Conservation (phyloP, 2,888 invertebrate species). For the Odontothrips loti region DNA sequence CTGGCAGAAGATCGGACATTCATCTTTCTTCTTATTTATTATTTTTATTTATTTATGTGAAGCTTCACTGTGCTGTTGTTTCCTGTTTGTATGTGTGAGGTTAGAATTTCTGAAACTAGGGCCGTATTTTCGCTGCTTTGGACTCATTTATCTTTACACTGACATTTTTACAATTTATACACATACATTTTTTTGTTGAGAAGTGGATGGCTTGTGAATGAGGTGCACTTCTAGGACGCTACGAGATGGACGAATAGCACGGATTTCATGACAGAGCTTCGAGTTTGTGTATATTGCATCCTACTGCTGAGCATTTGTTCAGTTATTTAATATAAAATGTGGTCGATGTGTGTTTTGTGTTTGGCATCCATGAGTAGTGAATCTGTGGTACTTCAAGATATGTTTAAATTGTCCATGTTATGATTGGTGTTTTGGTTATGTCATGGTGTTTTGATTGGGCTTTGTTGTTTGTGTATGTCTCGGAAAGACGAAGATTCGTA, state of each 20-base stretch:
- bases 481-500: neutral
- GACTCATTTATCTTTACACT: neutral
- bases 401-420: neutral
- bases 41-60: neutral
- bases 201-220: too few species aligned
- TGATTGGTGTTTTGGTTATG: neutral
- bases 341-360: neutral
- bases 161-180: too few species aligned
- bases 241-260: too few species aligned
- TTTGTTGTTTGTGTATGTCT: neutral
- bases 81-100: neutral
- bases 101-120: neutral
- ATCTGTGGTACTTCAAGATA: neutral
- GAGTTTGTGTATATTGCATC: neutral
- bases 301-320: neutral
- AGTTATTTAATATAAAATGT: neutral
- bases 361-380: neutral
- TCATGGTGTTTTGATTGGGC: neutral
- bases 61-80: slow-evolving; percentile 6
- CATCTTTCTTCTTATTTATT: neutral
- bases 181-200: too few species aligned
- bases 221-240: too few species aligned
- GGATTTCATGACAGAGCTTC: neutral
- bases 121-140: neutral
- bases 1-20: too few species aligned